Percentiles rank a stretch among this genome's conserved stretches.
Evolutionary conservation across 2,888 invertebrate genomes (phyloP).

Genomic region (Diadegma fenestrale): DNA sequence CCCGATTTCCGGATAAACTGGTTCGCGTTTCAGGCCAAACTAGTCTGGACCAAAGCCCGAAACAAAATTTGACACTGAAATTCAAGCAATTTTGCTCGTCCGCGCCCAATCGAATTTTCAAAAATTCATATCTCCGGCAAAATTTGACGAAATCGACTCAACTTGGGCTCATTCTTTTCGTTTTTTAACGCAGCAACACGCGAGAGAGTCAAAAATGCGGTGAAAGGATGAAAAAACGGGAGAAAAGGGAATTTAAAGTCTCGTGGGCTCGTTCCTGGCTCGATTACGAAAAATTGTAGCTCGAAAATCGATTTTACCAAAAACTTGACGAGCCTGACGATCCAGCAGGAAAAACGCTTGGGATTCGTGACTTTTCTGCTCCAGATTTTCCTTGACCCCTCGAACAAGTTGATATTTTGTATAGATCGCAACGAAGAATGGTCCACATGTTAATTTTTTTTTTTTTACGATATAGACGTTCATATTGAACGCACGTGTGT

Average conservation of each 20-base stretch:
- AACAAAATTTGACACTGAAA: not conserved
- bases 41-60: not conserved
- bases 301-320: not conserved
- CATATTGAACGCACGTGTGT: slow-evolving; percentile 66
- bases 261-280: too few species aligned
- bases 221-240: too few species aligned
- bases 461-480: slow-evolving; percentile 28
- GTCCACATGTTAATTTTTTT: not conserved
- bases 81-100: not conserved
- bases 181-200: too few species aligned
- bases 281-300: too few species aligned
- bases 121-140: too few species aligned
- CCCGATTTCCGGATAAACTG: not conserved
- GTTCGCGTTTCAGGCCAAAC: not conserved
- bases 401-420: not conserved
- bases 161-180: too few species aligned
- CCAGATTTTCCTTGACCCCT: not conserved
- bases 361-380: too few species aligned
- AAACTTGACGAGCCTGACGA: not conserved
- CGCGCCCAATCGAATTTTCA: not conserved
- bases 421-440: not conserved
- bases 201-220: too few species aligned
- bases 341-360: too few species aligned
- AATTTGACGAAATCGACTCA: too few species aligned
- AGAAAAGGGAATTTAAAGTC: too few species aligned